Base-by-base conservation (phyloP, 92 coral and sea anemone genomes). In the Hydrozoanthus gracilis region DNA sequence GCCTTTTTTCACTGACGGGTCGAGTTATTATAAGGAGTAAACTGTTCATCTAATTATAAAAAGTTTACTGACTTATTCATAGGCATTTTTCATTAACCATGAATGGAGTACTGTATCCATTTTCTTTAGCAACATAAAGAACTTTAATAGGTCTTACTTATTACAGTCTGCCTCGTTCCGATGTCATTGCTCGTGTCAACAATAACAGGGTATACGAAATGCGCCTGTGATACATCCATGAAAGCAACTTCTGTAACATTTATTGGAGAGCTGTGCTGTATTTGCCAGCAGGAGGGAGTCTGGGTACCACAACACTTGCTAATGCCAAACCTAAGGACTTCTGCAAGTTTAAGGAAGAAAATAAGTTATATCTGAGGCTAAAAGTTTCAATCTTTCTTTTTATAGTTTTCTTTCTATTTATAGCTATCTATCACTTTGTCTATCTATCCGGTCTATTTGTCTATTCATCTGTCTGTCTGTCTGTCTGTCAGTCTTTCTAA, bases 131-230 rank as follows among this genome's bases (percentile, higher is more conserved):
- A 72, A 0, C 45, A 16, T 8, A 7, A 35, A n/a, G 7, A 54
- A 10, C 8, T 12, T n/a, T n/a, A n/a, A n/a, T 6, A n/a, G 6
- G 11, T 16, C 85, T 48, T 66, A 80, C 85, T 86, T 11, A 92
- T 88, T 69, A 92, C 68, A n/a, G 86, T 58, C 15, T 50, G 72
- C 7, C 61, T 56, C 39, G 55, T 70, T n/a, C n/a, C 71, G 27
- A 60, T 18, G 47, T 78, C 91, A 45, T 73, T 86, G 68, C 76
- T 88, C 17, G 85, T 61, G 70, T 94, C 97, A 14, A 94, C 95
- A 15, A 94, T 84, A 51, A 91, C 78, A 8, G 97, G 95, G 48
- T 92, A 94, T 76, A 94, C 73, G 55, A 94, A 67, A 52, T 87
- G 88, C 3, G 93, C 61, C 45, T 66, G 86, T 48, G 73, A 50